Evolutionary conservation across 2,113 vertebrate genomes (phyloP).

Genomic region (Pardalotus punctatus): DNA sequence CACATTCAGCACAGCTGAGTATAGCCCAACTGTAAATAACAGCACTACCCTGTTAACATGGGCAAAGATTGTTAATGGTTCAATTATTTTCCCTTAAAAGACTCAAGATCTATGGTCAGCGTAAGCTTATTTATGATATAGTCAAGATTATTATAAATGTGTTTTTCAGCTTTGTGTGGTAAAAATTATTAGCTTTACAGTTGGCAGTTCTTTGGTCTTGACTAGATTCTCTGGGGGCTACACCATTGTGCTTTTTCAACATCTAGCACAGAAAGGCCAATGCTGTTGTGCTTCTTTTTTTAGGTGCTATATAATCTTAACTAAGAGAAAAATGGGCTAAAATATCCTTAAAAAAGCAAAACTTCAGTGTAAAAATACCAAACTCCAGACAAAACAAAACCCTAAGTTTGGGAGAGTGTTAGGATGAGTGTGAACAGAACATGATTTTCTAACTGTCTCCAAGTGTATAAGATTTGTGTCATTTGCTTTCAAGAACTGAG

Average conservation of each 20-base stretch:
- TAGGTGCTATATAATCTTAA: not conserved
- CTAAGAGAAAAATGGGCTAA: not conserved
- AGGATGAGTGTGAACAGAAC: not conserved
- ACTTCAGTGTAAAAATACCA: not conserved
- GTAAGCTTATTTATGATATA: not conserved
- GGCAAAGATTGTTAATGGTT: not conserved
- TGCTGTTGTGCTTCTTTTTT: not conserved
- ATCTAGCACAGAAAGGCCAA: not conserved
- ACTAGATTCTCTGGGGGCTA: not conserved
- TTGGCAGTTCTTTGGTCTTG: not conserved
- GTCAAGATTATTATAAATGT: not conserved
- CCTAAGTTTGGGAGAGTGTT: not conserved
- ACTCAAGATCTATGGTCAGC: not conserved
- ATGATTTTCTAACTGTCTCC: not conserved
- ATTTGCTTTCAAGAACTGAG: not conserved
- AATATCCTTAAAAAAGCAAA: not conserved
- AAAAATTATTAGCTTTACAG: not conserved
- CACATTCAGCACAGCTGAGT: rapidly evolving
- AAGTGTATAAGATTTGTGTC: not conserved
- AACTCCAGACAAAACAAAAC: not conserved
- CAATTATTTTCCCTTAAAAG: not conserved
- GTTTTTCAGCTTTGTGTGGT: not conserved
- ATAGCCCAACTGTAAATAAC: not conserved
- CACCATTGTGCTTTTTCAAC: not conserved
- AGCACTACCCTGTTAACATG: rapidly evolving